Evolutionary conservation across 2,113 vertebrate genomes (phyloP).

Genomic region (Oreochromis aureus): DNA sequence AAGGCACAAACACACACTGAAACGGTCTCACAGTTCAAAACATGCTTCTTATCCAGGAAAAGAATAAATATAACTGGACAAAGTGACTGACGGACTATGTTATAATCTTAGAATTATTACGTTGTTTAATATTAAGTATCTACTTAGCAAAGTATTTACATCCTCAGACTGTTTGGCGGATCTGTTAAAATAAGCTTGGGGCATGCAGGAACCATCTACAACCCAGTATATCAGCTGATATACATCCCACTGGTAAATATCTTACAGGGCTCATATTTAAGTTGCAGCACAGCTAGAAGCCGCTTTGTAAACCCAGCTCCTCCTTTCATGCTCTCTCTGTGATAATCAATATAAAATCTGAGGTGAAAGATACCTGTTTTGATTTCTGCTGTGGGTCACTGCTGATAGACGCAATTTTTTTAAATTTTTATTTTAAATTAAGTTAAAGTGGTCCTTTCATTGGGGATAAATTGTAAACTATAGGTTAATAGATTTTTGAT

Average conservation of each 20-base stretch:
- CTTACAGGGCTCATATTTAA: background rate
- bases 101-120: background rate
- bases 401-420: accelerated
- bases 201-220: background rate
- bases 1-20: background rate
- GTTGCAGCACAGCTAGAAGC: background rate
- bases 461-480: background rate
- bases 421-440: no score
- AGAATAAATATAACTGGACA: background rate
- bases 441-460: accelerated
- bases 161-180: background rate
- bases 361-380: accelerated
- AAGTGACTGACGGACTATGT: background rate
- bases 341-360: background rate
- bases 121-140: accelerated
- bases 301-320: background rate
- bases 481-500: background rate
- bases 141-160: background rate
- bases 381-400: background rate
- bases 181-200: background rate
- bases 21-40: background rate
- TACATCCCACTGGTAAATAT: background rate
- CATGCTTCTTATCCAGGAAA: background rate
- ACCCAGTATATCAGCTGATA: background rate
- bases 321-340: background rate